Conservation (phyloP, 2,113 vertebrate species). For the Seriola rivoliana region DNA sequence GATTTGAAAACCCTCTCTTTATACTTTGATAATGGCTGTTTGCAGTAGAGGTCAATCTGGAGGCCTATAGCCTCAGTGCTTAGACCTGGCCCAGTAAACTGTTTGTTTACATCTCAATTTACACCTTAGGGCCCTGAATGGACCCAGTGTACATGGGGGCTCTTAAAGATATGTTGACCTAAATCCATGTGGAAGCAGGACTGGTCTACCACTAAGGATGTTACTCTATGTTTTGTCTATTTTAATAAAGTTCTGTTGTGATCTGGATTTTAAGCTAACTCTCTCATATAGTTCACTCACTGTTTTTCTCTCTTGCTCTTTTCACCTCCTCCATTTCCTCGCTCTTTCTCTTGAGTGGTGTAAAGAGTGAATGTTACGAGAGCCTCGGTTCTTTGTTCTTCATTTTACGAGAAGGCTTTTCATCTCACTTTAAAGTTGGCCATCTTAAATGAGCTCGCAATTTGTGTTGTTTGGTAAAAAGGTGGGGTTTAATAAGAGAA, state of each 20-base stretch:
- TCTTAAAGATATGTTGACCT: constrained; percentile 52
- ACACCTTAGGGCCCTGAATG: constrained; percentile 64
- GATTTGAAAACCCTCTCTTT: constrained; percentile 18
- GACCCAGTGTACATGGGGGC: constrained; percentile 49
- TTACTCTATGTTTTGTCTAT: constrained; percentile 24
- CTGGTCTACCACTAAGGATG: constrained; percentile 23
- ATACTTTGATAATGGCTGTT: constrained; percentile 33
- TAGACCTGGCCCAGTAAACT: constrained; percentile 55
- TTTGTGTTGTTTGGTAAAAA: constrained; percentile 65
- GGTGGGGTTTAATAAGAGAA: constrained; percentile 30
- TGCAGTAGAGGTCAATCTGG: constrained; percentile 53
- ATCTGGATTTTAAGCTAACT: neutral
- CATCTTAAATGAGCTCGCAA: constrained; percentile 56
- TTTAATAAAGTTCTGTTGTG: neutral
- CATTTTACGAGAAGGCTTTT: constrained; percentile 62
- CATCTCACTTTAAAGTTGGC: constrained; percentile 35
- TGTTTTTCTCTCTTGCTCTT: neutral
- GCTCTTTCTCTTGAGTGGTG: constrained; percentile 11
- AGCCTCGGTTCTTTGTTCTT: constrained; percentile 50
- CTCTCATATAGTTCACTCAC: neutral
- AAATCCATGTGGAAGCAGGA: constrained; percentile 49
- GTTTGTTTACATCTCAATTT: constrained; percentile 75
- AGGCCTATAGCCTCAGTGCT: constrained; percentile 29
- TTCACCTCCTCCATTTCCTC: neutral
- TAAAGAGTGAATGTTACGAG: constrained; percentile 49